Conservation (phyloP, 2,113 vertebrate genomes). For the Phoenicopterus ruber region DNA sequence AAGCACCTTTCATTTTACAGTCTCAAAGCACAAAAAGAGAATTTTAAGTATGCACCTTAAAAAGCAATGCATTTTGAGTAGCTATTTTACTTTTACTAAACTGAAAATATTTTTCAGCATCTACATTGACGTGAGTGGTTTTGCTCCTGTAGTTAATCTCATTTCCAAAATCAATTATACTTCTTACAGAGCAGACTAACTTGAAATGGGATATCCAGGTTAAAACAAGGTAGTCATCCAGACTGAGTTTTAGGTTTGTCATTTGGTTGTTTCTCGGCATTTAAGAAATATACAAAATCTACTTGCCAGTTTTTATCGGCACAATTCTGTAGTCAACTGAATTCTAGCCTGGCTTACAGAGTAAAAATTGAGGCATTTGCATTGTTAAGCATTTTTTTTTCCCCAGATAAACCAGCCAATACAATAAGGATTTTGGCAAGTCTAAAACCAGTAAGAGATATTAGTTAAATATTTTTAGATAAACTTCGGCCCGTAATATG, state of each 20-base stretch:
- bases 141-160: not conserved
- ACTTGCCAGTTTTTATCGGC: not conserved
- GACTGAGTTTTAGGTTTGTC: not conserved
- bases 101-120: not conserved
- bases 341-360: not conserved
- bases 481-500: not conserved
- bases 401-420: not conserved
- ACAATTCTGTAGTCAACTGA: not conserved
- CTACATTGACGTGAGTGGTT: not conserved
- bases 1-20: not conserved
- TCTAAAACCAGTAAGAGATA: not conserved
- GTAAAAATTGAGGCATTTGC: not conserved
- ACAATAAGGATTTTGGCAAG: not conserved
- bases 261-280: not conserved
- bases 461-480: not conserved
- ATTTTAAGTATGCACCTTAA: not conserved
- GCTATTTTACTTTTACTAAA: not conserved
- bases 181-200: not conserved
- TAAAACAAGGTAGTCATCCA: not conserved
- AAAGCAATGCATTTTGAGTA: not conserved
- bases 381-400: not conserved
- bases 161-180: not conserved
- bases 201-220: not conserved
- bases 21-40: not conserved
- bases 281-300: not conserved